Evolutionary conservation across 2,797 vertebrate genomes (phyloP).

Genomic region (Tympanoctomys barrerae): DNA sequence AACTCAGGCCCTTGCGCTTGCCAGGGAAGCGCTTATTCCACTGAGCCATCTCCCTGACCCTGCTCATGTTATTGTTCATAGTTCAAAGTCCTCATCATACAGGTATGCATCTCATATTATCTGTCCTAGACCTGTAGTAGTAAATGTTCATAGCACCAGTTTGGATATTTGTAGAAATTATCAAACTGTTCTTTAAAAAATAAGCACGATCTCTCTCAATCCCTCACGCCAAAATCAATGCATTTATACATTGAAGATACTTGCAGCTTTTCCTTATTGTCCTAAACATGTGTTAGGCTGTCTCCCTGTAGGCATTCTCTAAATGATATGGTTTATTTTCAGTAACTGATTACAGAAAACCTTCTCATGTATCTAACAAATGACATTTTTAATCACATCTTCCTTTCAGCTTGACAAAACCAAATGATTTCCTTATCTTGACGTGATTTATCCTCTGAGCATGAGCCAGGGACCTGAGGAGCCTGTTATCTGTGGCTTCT

Average conservation of each 20-base stretch:
- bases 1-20: too few relatives aligned
- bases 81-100: not conserved
- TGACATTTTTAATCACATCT: conserved; percentile 78
- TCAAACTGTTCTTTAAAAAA: conserved; percentile 26
- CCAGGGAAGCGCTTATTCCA: too few relatives aligned
- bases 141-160: not conserved
- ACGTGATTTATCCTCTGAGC: conserved; percentile 67
- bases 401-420: conserved; percentile 78
- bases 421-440: conserved; percentile 77
- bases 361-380: conserved; percentile 51
- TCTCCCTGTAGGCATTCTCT: conserved; percentile 73
- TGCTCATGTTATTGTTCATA: not conserved
- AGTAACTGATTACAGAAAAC: conserved; percentile 70
- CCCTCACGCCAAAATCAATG: conserved; percentile 54
- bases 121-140: not conserved
- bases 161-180: not conserved
- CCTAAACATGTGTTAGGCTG: conserved; percentile 69
- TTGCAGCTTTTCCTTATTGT: conserved; percentile 56
- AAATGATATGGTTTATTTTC: conserved; percentile 71
- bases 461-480: conserved; percentile 45
- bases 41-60: too few relatives aligned
- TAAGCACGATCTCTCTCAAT: conserved; percentile 2
- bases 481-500: conserved; percentile 35
- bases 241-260: conserved; percentile 55
- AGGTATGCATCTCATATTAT: not conserved